Base-by-base conservation (phyloP, 1,140 invertebrate species). In the Heliconius eleuchia region DNA sequence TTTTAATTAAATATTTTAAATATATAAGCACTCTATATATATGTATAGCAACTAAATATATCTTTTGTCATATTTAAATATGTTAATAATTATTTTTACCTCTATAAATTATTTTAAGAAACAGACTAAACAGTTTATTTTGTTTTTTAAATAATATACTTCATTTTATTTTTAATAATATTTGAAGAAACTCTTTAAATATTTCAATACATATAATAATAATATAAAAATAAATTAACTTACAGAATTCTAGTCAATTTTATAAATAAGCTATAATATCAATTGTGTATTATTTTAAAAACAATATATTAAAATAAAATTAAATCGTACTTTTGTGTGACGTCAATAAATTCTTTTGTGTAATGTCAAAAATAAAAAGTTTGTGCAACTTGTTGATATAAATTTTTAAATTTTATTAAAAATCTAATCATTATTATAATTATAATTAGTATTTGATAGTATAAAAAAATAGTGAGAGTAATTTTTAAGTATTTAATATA, bases 381-480 rank as follows among this genome's bases (percentile, higher is more conserved):
- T 57, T 57, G 55, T 57, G n/a, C 0, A 23, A 23, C 23, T 30
- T 23, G 60, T 66, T 66, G 27, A 66, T 27, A 13, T 27, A 66
- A 66, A 66, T 75, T 6, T 60, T 66, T 42, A 66, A 75, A 60
- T 19, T 66, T 75, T 66, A 16, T 66, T 50, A 37, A 39, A 74
- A 52, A 55, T 74, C 6, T n/a, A 73, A 73, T 55, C 3, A 74
- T 74, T 52, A 52, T 52, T 19, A 52, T 46, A 13, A 46, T 46
- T 46, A 46, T 16, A 46, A 46, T 46, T 46, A 46, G 13, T 18
- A 55, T 55, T 57, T 80, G 77, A 85, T 82, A 88, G 46, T 74
- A 52, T 80, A 77, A 82, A 72, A 52, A 80, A 6, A 79, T 84
- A 84, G 83, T 84, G 83, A 84, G 83, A 84, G 71, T 84, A 84